phyloP scores from a whole-genome alignment of 2,797 vertebrate genomes.

The Callimico goeldii region DNA sequence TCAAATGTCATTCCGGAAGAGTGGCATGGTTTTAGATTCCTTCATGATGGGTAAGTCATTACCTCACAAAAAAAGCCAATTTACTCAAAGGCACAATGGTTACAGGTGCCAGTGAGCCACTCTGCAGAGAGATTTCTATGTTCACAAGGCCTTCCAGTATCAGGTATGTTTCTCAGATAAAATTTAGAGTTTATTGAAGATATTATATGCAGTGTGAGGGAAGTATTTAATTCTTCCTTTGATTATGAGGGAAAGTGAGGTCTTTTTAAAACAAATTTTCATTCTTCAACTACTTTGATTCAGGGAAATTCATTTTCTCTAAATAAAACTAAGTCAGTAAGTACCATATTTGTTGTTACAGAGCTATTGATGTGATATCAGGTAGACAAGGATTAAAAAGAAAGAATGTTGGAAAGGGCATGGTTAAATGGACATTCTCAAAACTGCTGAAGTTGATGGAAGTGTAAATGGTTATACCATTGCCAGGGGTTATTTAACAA shows the following conservation, averaged over 20 bases:
- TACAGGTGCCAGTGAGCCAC: background rate
- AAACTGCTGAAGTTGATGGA: background rate
- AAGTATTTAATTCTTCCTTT: background rate
- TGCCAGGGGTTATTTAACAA: background rate
- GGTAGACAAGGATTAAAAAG: background rate
- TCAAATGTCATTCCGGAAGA: background rate
- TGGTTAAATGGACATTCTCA: background rate
- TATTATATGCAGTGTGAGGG: background rate
- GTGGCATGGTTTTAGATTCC: background rate
- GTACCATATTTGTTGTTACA: background rate
- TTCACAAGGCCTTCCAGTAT: background rate
- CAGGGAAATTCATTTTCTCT: background rate
- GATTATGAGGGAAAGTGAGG: background rate
- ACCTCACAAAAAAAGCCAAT: background rate
- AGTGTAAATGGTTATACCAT: background rate
- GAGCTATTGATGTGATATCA: background rate
- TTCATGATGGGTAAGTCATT: background rate
- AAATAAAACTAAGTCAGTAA: conserved; percentile 18
- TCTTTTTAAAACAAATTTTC: background rate
- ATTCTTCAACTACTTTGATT: background rate
- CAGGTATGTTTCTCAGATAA: background rate
- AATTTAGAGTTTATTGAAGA: background rate
- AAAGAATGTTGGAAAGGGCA: background rate
- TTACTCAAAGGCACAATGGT: background rate
- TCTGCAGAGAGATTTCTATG: background rate